Conservation (phyloP, 2,888 invertebrate species). For the Heliothis peltigera region DNA sequence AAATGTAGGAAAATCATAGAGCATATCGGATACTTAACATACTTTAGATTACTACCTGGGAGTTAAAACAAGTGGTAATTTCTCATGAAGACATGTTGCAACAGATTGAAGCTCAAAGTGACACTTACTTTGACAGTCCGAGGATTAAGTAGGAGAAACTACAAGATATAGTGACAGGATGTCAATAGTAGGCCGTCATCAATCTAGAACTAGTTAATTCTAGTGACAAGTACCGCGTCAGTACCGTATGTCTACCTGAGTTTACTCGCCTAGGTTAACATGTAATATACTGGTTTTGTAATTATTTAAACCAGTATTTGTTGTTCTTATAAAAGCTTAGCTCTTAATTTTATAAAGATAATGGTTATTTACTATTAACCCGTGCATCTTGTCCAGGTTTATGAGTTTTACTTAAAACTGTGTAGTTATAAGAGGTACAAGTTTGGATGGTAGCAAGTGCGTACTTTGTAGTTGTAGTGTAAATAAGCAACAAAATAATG, state of each 20-base stretch:
- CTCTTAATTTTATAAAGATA: not conserved
- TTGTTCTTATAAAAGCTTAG: not conserved
- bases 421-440: too few relatives aligned
- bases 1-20: constrained; percentile 41
- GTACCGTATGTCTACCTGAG: constrained; percentile 6
- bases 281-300: not conserved
- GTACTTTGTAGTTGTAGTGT: not conserved
- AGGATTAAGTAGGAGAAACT: constrained; percentile 16
- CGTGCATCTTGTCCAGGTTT: too few relatives aligned
- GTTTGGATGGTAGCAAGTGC: not conserved
- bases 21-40: constrained; percentile 20
- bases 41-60: constrained; percentile 18
- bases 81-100: constrained; percentile 19
- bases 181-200: constrained; percentile 26
- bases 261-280: not conserved
- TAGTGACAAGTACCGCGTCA: constrained; percentile 14
- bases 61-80: constrained; percentile 14
- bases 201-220: constrained; percentile 20
- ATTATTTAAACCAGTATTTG: not conserved
- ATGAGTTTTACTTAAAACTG: too few relatives aligned
- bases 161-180: constrained; percentile 21
- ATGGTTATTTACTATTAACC: not conserved
- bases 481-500: constrained; percentile 18
- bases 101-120: constrained; percentile 32
- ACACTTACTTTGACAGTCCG: constrained; percentile 22